Conservation (phyloP, 1,140 invertebrate species). For the Drosophila truncata region DNA sequence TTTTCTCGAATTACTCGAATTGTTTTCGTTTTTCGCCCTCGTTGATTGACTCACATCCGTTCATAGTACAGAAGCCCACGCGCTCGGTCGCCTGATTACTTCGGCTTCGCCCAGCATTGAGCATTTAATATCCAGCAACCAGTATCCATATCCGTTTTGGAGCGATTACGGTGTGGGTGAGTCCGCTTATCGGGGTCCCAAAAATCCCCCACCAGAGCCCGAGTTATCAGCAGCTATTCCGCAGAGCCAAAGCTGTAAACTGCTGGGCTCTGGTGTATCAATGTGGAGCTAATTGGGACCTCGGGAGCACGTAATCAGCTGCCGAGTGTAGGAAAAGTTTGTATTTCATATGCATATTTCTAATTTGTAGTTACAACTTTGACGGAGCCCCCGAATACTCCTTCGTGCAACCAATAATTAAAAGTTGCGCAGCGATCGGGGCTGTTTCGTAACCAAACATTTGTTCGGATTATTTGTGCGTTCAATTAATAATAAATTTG, state of each 20-base stretch:
- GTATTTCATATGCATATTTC: conserved; percentile 28
- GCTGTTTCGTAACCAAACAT: conserved; percentile 27
- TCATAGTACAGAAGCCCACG: conserved; percentile 35
- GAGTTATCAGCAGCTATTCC: conserved; percentile 27
- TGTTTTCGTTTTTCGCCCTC: conserved; percentile 27
- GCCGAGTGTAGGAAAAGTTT: conserved; percentile 25
- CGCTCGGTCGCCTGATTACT: not conserved
- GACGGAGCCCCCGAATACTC: conserved; percentile 12
- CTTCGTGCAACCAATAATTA: conserved; percentile 40
- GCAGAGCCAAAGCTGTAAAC: not conserved
- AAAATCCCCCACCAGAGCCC: conserved; percentile 5
- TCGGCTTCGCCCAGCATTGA: not conserved
- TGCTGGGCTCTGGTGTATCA: conserved; percentile 47
- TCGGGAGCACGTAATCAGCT: conserved; percentile 24
- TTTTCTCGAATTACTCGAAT: conserved; percentile 16
- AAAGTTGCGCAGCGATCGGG: conserved; percentile 23
- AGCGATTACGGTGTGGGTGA: conserved; percentile 39
- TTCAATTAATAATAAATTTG: conserved; percentile 58
- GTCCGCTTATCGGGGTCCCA: conserved; percentile 33
- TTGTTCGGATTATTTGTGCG: conserved; percentile 28
- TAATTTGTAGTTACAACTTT: conserved; percentile 24
- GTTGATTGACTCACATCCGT: conserved; percentile 59
- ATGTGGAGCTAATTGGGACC: conserved; percentile 47
- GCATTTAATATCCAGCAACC: not conserved
- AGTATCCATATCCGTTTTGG: conserved; percentile 29